A percentile compares a stretch with the other conserved stretches of the same genome.
phyloP scores from a whole-genome alignment of 2,113 vertebrate species.

The Heterotis niloticus region DNA sequence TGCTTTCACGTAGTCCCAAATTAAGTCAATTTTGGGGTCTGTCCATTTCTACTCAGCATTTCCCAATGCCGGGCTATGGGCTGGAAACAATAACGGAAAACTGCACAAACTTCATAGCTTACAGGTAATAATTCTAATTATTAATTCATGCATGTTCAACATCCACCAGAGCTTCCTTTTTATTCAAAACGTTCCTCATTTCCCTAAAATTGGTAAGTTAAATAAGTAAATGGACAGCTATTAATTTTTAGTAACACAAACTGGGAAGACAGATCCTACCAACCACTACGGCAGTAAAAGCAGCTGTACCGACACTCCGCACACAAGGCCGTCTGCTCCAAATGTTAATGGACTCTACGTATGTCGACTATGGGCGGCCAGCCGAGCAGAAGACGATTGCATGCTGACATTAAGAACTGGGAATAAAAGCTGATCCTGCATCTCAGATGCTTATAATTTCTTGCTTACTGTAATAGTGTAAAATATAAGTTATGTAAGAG shows the following conservation, averaged over 20 bases:
- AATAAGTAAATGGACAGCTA: no score
- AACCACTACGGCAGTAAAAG: no score
- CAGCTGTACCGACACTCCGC: no score
- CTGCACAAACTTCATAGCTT: not conserved
- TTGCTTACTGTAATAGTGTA: conserved; percentile 1
- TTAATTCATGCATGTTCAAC: no score
- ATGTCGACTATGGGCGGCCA: not conserved
- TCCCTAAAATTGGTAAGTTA: no score
- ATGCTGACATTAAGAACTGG: conserved; percentile 10
- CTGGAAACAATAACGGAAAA: not conserved
- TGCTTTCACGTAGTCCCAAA: not conserved
- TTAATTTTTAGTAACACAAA: no score
- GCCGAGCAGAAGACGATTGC: conserved; percentile 4
- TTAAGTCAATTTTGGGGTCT: not conserved
- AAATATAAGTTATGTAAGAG: not conserved
- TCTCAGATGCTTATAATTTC: not conserved
- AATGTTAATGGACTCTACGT: not conserved
- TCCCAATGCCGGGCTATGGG: not conserved
- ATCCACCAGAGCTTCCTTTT: no score
- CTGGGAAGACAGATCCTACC: no score
- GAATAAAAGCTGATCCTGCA: not conserved
- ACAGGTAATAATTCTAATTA: no score
- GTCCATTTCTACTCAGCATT: not conserved
- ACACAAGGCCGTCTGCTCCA: no score
- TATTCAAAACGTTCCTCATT: no score